Base-by-base conservation (phyloP, 2,797 vertebrate species). In the Cetoscarus ocellatus region DNA sequence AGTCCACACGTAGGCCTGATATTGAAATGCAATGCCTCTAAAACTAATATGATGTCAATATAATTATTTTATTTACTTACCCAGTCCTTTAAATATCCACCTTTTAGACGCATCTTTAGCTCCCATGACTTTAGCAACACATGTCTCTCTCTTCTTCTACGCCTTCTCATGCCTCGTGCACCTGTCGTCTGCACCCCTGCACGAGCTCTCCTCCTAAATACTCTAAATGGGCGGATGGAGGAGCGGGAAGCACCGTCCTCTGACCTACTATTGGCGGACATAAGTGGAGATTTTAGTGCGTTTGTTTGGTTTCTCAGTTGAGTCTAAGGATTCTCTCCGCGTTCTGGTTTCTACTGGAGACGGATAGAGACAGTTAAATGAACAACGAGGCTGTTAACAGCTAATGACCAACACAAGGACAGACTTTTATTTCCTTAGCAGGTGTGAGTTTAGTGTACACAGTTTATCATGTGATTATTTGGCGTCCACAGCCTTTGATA, bases 191-290 rank as follows among this genome's bases (percentile, higher is more conserved):
- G 42, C 43, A 61, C 40, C 57, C 8, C 65, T 48, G 69, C 39
- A 48, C 42, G 3, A 12, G 3, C 35, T 50, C 57, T 6, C 34
- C 65, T 57, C 82, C 91, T 96, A 95, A 95, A 94, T 95, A 92
- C 47, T 72, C 38, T 63, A 51, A 13, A 69, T 62, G 43, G 85
- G 96, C 95, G 95, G 89, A 92, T 60, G 44, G n/a, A 0, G 13
- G 77, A 86, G 96, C 96, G 96, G 95, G 95, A 97, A 95, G 87
- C 74, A 53, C 34, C 73, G 49, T 61, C 38, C n/a, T 68, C 42
- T 36, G 54, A 56, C 19, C 47, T 78, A 62, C 80, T 67, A 94
- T 95, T 95, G 94, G 95, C 65, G 50, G 45, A 51, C 1, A 27
- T 8, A 6, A 11, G 14, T 50, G 6, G 19, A 1, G 1, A 0